Conservation (phyloP, 2,113 vertebrate species). For the Calypte anna region DNA sequence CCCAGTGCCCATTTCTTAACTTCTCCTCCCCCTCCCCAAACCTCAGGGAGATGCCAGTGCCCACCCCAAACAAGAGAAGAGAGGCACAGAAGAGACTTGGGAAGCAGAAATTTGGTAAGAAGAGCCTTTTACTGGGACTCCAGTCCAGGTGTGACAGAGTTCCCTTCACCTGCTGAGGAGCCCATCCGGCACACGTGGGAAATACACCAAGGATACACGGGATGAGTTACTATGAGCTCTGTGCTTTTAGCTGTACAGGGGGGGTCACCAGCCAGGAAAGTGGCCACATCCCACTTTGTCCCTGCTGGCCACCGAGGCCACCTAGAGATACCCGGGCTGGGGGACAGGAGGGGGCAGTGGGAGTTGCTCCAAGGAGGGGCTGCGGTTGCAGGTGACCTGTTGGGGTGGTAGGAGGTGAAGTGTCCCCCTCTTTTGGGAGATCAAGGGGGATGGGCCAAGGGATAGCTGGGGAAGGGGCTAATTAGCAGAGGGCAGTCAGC, state of each 20-base stretch:
- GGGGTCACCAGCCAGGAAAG: background rate
- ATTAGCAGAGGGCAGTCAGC: background rate
- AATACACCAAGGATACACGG: constrained; percentile 14
- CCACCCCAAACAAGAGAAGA: background rate
- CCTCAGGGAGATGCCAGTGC: background rate
- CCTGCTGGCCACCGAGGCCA: background rate
- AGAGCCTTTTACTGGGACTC: constrained; percentile 79
- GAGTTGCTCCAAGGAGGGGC: background rate
- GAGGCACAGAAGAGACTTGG: background rate
- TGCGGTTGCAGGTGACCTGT: rapidly evolving
- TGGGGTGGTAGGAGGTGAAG: background rate
- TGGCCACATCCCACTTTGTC: background rate
- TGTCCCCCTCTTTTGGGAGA: background rate
- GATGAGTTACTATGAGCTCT: background rate
- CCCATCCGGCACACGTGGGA: background rate
- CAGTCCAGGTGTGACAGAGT: constrained; percentile 19
- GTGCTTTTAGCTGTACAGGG: constrained; percentile 52
- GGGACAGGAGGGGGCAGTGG: background rate
- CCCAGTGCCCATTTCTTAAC: background rate
- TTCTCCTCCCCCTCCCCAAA: background rate
- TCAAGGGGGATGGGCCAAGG: background rate
- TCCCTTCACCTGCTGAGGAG: constrained; percentile 5
- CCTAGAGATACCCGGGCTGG: background rate
- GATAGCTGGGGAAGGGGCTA: rapidly evolving
- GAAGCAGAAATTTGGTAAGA: constrained; percentile 75